Base-by-base conservation (phyloP, 1,140 invertebrate species). In the Aplysia californica region DNA sequence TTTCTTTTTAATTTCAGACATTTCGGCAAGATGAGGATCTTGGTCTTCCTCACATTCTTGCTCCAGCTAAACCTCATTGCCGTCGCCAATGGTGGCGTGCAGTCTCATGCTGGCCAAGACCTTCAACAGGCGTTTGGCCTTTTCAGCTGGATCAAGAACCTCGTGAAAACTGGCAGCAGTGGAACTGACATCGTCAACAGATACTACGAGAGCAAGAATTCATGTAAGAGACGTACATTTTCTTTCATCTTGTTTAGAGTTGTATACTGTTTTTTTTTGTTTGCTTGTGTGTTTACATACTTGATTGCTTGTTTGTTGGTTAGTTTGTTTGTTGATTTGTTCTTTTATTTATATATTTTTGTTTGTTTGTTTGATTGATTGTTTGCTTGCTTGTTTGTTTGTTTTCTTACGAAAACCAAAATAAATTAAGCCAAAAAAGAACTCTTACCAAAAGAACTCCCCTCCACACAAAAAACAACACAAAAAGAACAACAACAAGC, bases 101-200 rank as follows among this genome's bases (percentile, higher is more conserved):
- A 70, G 21, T 1, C 44, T 18, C 68, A 70, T 31, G 68, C 33
- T 2, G 44, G 26, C 2, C 68, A 70, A 56, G 68, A 70, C 36
- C 50, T 70, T 1, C 68, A 70, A 23, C 20, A 41, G 38, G 44
- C 68, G 1, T 70, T 70, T n/a, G 58, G 38, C 21, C 31, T 70
- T 3, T 70, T 70, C 38, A 35, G 38, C 21, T 70, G 68, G 68
- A 39, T 70, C 1, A 70, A 35, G 18, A 23, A 31, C 20, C 15
- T 55, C 1, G n/a, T 70, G 5, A n/a, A n/a, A n/a, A n/a, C n/a
- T n/a, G n/a, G n/a, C n/a, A 56, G 44, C 26, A 23, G 18, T 15
- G 68, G 44, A 21, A 35, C 26, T 20, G 31, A 18, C 26, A 33
- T 0, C 29, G 44, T 6, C 18, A 70, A 18, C 26, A 56, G 26